A percentile compares a stretch with the other conserved stretches of the same genome.
Evolutionary conservation across 1,140 invertebrate genomes (phyloP).

Genomic region (Penaeus chinensis): DNA sequence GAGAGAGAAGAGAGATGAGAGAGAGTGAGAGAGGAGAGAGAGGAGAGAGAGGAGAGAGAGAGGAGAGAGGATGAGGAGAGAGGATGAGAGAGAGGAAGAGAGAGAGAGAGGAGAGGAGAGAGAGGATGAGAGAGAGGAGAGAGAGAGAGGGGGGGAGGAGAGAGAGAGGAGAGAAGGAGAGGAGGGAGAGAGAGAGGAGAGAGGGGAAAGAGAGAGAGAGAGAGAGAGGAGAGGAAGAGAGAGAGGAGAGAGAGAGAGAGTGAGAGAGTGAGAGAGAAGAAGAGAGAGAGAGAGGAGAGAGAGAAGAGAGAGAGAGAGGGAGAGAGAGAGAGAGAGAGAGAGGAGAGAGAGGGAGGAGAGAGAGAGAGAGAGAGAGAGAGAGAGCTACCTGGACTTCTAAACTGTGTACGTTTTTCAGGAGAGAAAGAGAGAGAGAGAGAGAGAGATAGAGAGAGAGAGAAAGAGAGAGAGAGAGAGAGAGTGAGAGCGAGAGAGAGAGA

Average conservation of each 20-base stretch:
- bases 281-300: too few species aligned
- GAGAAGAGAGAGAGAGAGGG: background rate
- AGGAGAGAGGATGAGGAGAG: background rate
- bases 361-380: background rate
- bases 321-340: background rate
- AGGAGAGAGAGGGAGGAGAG: background rate
- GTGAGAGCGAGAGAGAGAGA: background rate
- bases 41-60: too few species aligned
- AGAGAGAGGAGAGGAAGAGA: background rate
- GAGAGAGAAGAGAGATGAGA: background rate
- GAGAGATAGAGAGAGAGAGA: background rate
- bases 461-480: background rate
- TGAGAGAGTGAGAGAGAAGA: too few species aligned
- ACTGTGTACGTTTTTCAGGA: too few species aligned
- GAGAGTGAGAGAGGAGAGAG: background rate
- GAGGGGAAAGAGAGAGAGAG: constrained; percentile 2
- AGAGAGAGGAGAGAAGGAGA: background rate
- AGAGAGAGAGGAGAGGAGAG: background rate
- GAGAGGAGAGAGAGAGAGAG: background rate
- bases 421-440: background rate
- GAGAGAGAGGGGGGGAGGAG: background rate
- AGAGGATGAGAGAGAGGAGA: background rate
- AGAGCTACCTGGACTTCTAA: too few species aligned
- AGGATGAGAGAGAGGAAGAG: background rate
- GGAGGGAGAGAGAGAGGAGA: background rate